phyloP scores from a whole-genome alignment of 92 coral and sea anemone genomes.

The Parazoanthus swiftii region DNA sequence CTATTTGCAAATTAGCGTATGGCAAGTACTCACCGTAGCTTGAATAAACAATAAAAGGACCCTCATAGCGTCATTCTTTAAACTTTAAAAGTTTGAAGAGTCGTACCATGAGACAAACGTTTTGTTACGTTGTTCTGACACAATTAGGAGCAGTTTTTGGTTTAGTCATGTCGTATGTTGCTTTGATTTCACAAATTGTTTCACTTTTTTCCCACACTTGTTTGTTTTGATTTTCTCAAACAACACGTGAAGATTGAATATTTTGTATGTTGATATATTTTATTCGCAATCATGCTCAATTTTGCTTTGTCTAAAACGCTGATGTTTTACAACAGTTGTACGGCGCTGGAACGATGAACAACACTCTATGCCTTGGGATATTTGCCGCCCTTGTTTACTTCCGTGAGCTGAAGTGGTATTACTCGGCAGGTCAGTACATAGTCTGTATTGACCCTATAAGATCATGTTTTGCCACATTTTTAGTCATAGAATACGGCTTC shows the following conservation, averaged over 20 bases:
- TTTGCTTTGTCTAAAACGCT: not conserved
- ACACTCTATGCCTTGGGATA: conserved; percentile 95
- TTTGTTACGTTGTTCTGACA: too few species aligned
- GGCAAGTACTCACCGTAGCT: too few species aligned
- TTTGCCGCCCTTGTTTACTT: conserved; percentile 96
- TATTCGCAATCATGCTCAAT: not conserved
- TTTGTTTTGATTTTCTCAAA: not conserved
- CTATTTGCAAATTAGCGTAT: too few species aligned
- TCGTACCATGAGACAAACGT: too few species aligned
- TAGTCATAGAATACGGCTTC: not conserved
- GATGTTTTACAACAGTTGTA: conserved; percentile 62
- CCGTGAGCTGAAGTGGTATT: conserved; percentile 87
- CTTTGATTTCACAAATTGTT: not conserved
- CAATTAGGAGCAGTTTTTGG: not conserved
- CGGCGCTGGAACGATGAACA: conserved; percentile 99
- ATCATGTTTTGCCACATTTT: too few species aligned
- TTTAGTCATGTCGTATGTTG: not conserved
- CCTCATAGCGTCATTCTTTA: too few species aligned
- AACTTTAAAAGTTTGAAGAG: too few species aligned
- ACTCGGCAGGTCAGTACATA: conserved; percentile 83
- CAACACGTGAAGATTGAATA: not conserved
- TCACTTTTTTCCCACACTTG: not conserved
- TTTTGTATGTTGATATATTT: too few species aligned
- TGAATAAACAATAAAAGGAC: too few species aligned
- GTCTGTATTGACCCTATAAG: too few species aligned